Base-by-base conservation (phyloP, 2,113 vertebrate species). In the Pachypanchax playfairii region DNA sequence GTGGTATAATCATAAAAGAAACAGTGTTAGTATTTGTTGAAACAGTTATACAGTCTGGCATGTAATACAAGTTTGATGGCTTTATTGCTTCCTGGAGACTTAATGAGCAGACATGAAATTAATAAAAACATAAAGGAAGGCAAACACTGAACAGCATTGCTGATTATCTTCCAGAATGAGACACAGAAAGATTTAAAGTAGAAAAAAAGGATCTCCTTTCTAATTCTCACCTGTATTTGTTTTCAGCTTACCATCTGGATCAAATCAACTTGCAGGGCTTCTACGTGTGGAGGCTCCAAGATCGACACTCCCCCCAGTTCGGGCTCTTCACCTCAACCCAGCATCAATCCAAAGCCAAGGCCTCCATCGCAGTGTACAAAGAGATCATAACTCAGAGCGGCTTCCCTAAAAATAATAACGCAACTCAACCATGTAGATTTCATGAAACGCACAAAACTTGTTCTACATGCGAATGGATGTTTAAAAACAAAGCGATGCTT, bases 231-330 rank as follows among this genome's bases (percentile, higher is more conserved):
- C 54, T 43, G 1, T 24, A 38, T 62, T 51, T 71, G 49, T 71
- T 76, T 82, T 4, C 87, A 99, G 97, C 96, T 64, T 91, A 87
- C 28, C 85, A 92, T 26, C 71, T 93, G 13, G 96, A 99, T 73
- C 88, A 92, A 48, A 87, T 98, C 68, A 94, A 94, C 79, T 84
- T 99, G 48, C 91, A 90, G 77, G 97, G 96, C 38, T 98, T 98
- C 77, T 99, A 94, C 0, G 74, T 94, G 3, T 98, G 96, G 92
- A 95, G 93, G 35, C 79, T 98, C 80, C 93, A 70, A 90, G 96
- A 92, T 85, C 92, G 90, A 72, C 87, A 92, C 0, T 88, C 83
- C 12, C 92, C 93, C 1, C 88, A 91, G 71, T 95, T 93, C 61
- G 96, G 96, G 58, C 94, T 98, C 79, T 98, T 96, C 83, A 93